Conservation (phyloP, 2,113 vertebrate species). For the Indicator indicator region DNA sequence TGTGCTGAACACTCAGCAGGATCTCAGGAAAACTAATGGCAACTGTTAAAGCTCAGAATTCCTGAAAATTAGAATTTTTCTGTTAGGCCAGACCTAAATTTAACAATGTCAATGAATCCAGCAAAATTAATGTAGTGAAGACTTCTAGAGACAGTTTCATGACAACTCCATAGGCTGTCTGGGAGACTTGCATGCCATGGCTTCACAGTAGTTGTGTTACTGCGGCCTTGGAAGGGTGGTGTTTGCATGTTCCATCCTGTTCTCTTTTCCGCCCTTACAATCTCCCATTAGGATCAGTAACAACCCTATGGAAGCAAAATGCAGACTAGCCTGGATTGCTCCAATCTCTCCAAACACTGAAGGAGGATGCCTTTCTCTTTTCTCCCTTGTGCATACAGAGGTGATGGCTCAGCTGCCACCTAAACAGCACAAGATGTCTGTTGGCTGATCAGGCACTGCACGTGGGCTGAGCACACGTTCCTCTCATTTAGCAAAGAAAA, state of each 20-base stretch:
- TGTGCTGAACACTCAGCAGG: background rate
- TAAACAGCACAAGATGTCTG: fast-evolving
- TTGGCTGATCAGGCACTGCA: background rate
- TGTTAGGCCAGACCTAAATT: background rate
- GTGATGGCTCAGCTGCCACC: background rate
- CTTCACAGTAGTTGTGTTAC: background rate
- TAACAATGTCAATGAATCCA: background rate
- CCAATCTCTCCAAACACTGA: fast-evolving
- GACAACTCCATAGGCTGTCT: background rate
- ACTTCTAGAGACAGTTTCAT: background rate
- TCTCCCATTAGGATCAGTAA: background rate
- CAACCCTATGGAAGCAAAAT: background rate
- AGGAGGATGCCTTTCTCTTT: background rate
- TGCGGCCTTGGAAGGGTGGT: background rate
- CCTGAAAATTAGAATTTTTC: background rate
- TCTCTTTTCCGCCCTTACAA: background rate
- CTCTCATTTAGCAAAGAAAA: background rate
- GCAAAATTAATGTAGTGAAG: background rate
- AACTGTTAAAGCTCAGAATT: background rate
- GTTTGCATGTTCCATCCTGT: background rate
- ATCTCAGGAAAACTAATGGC: background rate
- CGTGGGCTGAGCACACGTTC: fast-evolving
- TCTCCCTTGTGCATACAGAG: background rate
- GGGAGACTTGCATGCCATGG: background rate
- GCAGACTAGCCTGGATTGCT: background rate